phyloP scores from a whole-genome alignment of 2,888 invertebrate species.

The Oxycera nigricornis region DNA sequence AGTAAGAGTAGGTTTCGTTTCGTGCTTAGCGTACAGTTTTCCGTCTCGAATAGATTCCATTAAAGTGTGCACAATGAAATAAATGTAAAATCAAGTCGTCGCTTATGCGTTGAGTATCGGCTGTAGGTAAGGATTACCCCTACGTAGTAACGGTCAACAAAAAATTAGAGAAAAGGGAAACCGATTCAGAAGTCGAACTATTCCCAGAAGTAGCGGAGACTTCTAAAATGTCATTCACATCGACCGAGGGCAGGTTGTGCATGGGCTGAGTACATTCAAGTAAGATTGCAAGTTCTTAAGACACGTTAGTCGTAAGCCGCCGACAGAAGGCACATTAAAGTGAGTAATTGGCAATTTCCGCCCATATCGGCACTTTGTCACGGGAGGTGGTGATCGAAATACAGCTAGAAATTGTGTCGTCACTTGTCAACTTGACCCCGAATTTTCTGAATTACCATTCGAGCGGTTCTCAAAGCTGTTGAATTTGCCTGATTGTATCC shows the following conservation, averaged over 20 bases:
- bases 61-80: slow-evolving; percentile 25
- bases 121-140: background rate
- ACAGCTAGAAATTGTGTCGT: background rate
- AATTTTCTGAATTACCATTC: background rate
- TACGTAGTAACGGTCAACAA: background rate
- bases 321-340: background rate
- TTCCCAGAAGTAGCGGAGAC: slow-evolving; percentile 3
- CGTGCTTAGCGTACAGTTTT: slow-evolving; percentile 5
- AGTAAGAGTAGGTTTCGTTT: background rate
- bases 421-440: slow-evolving; percentile 28
- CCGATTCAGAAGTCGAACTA: background rate
- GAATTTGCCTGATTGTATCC: background rate
- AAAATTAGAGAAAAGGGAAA: background rate
- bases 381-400: background rate
- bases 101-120: slow-evolving; percentile 1
- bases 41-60: slow-evolving; percentile 12
- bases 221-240: slow-evolving; percentile 26
- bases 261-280: background rate
- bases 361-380: slow-evolving; percentile 13
- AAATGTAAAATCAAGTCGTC: background rate
- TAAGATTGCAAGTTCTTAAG: background rate
- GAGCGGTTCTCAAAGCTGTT: background rate
- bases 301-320: background rate
- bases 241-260: background rate
- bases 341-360: slow-evolving; percentile 28